These are phyloP conservation scores for Oikopleura albicans DNA, from an alignment of 23 tunicate genomes.

Conservation along the genomic window DNA sequence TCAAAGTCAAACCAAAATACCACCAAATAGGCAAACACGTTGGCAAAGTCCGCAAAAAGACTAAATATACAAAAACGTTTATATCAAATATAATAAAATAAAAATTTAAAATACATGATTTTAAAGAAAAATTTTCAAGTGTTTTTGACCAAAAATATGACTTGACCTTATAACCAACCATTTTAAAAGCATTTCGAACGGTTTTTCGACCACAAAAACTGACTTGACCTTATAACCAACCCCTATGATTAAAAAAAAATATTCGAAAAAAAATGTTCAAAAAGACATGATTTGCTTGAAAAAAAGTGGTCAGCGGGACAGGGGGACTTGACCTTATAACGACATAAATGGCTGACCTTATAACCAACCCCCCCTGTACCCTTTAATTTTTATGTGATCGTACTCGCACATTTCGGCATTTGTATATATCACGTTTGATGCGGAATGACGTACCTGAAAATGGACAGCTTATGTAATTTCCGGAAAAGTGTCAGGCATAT, in stretches of 20 bases:
- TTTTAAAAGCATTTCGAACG: no score
- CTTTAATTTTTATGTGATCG: no score
- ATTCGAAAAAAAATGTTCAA: no score
- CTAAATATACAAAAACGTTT: slow-evolving; percentile 24
- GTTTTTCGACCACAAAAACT: no score
- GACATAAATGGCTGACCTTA: background rate
- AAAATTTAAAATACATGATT: background rate
- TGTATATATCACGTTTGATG: no score
- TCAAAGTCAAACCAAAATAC: slow-evolving; percentile 98
- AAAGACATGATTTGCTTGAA: background rate
- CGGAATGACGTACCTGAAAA: slow-evolving; percentile 41
- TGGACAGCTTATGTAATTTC: slow-evolving; percentile 65
- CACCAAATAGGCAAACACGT: slow-evolving; percentile 68
- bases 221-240: no score
- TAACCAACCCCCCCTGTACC: no score
- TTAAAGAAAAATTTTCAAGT: no score
- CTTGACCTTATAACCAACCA: no score
- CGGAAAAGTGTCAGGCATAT: slow-evolving; percentile 57
- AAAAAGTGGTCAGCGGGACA: background rate
- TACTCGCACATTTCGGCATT: no score
- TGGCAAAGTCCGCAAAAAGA: slow-evolving; percentile 75
- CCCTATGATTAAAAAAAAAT: background rate
- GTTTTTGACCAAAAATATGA: no score
- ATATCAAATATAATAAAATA: background rate
- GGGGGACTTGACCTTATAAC: background rate